A percentile compares a stretch with the other conserved stretches of the same genome.
Evolutionary conservation across 2,797 vertebrate genomes (phyloP).

Genomic region (Aldrovandia affinis): DNA sequence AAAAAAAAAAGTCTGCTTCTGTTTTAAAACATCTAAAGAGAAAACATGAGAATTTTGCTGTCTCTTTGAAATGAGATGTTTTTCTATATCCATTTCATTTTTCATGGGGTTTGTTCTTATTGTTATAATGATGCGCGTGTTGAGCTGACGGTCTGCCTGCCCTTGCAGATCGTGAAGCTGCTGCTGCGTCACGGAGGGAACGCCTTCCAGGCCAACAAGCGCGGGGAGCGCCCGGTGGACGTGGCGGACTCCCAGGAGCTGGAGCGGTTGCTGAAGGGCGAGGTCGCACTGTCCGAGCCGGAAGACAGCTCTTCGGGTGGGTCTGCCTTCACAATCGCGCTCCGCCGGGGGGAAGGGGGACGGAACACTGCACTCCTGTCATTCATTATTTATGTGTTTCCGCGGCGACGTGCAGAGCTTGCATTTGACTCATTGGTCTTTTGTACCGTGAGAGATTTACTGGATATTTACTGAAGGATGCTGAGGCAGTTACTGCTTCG

Average conservation of each 20-base stretch:
- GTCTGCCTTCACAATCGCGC: background rate
- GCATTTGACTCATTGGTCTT: background rate
- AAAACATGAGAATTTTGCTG: no score
- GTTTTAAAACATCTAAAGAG: no score
- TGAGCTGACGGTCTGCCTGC: background rate
- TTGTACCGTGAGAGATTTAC: background rate
- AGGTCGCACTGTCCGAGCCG: constrained; percentile 88
- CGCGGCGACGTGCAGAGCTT: background rate
- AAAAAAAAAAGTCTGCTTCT: no score
- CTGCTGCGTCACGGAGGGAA: constrained; percentile 95
- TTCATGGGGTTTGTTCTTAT: no score
- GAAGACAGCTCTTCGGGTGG: constrained; percentile 94
- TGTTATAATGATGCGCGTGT: background rate
- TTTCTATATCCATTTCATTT: no score
- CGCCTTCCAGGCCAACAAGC: constrained; percentile 97
- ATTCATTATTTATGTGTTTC: background rate
- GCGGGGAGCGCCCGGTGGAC: constrained; percentile 94
- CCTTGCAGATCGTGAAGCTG: constrained; percentile 91
- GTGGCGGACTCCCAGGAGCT: constrained; percentile 95
- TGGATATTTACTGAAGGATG: background rate
- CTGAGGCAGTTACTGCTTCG: background rate
- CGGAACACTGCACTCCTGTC: background rate
- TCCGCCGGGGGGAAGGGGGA: background rate
- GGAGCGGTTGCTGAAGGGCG: constrained; percentile 91
- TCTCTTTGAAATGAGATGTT: no score